phyloP scores from a whole-genome alignment of 2,888 invertebrate species.

The Lysandra coridon region DNA sequence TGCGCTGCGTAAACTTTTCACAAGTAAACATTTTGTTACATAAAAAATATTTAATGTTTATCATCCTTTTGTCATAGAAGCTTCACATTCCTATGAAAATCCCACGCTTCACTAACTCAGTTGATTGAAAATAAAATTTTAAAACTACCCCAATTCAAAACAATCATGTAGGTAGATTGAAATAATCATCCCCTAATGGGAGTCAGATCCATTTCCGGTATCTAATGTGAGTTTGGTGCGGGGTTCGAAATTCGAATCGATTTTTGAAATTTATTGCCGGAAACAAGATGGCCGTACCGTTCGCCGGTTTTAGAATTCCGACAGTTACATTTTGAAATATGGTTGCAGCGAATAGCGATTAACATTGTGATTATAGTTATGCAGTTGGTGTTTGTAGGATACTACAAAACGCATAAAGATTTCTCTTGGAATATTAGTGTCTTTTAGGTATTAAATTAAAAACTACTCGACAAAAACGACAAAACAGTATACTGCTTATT shows the following conservation, averaged over 20 bases:
- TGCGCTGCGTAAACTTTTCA: background rate
- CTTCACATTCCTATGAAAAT: background rate
- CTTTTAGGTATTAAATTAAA: no score
- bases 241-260: constrained; percentile 14
- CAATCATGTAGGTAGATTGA: constrained; percentile 18
- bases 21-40: background rate
- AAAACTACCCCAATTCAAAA: constrained; percentile 4
- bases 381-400: background rate
- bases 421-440: background rate
- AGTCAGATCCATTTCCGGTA: constrained; percentile 15
- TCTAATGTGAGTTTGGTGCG: constrained; percentile 12
- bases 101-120: background rate
- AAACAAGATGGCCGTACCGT: constrained; percentile 18
- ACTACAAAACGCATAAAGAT: background rate
- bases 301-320: constrained; percentile 11
- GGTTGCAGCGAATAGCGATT: background rate
- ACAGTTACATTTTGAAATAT: constrained; percentile 16
- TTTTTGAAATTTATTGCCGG: constrained; percentile 22
- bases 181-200: constrained; percentile 18
- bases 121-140: background rate
- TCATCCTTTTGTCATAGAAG: background rate
- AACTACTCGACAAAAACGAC: no score
- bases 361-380: constrained; percentile 1
- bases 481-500: no score
- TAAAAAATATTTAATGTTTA: background rate